phyloP scores from a whole-genome alignment of 2,888 invertebrate species.

The Strigamia maritima region DNA sequence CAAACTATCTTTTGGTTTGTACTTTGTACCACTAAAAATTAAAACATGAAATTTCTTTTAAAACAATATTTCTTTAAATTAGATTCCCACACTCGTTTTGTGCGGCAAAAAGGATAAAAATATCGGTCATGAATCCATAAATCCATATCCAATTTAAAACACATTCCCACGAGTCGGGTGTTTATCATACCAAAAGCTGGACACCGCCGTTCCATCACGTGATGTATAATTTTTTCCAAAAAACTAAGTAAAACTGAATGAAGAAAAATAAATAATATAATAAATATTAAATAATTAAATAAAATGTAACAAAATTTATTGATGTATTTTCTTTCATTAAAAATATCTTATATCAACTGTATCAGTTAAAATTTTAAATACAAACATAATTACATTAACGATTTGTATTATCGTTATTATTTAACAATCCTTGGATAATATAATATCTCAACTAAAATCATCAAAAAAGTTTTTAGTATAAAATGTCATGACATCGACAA shows the following conservation, averaged over 20 bases:
- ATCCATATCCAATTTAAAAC: constrained; percentile 49
- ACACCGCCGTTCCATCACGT: constrained; percentile 55
- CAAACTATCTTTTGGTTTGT: constrained; percentile 43
- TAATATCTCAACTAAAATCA: no score
- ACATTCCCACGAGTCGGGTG: constrained; percentile 51
- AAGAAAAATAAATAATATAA: background rate
- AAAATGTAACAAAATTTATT: background rate
- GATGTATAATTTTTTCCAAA: constrained; percentile 51
- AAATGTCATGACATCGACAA: no score
- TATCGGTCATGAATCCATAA: constrained; percentile 49
- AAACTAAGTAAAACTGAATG: background rate
- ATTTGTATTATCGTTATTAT: no score
- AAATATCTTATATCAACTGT: no score
- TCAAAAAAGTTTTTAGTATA: no score
- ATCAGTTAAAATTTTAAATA: no score
- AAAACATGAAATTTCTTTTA: background rate
- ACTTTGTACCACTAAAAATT: no score
- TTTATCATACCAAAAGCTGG: constrained; percentile 51
- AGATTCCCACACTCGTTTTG: constrained; percentile 55
- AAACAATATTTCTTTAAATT: constrained; percentile 41
- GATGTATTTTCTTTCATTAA: no score
- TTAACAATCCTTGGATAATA: no score
- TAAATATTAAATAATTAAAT: background rate
- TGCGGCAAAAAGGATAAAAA: constrained; percentile 54
- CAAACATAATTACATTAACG: no score